Evolutionary conservation across 92 coral and sea anemone species (phyloP), one percentile per base, ranked within the genome.

Genomic region (Epizoanthus illoricatus): DNA sequence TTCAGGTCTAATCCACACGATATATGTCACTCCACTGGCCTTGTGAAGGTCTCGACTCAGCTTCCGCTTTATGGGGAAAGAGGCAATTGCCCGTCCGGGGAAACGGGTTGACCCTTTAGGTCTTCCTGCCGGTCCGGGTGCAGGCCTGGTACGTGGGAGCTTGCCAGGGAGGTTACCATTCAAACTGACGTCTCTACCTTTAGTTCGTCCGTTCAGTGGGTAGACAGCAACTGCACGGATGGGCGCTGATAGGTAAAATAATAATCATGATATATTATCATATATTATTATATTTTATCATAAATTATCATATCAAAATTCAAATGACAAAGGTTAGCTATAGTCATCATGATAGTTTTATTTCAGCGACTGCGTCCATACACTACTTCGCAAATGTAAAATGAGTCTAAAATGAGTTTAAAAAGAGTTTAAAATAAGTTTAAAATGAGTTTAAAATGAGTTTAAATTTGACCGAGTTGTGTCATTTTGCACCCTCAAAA

Each of bases 151-250:
- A 55, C 81, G 56, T 61, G 67, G 55, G 41, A 76, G 81, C 19
- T 47, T n/a, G 56, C 81, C 81, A 8, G 81, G 81, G 13, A 70
- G 81, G 52, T 76, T 76, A 24, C 81, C 87, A 70, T 86, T 75
- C 61, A 89, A 71, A 72, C 94, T 91, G 60, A 81, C 76, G 83
- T 91, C 94, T 70, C 88, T 73, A 12, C 90, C 94, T 15, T 85
- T 78, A 24, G 92, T 85, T 15, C 81, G 63, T 54, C 80, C 72
- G 42, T 83, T 84, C 58, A 91, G 90, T 36, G 94, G 92, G 59
- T 79, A 91, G 19, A 91, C 86, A 16, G 94, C 94, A 9, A 90
- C 75, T 40, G 94, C 92, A 20, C 94, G 90, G 36, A 81, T 80
- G 65, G 43, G 86, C 80, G 80, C 79, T 66, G n/a, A 21, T 33